These are phyloP conservation scores for Orientallactaga sibirica DNA, from an alignment of 2,797 vertebrate genomes.

Conservation along the genomic window DNA sequence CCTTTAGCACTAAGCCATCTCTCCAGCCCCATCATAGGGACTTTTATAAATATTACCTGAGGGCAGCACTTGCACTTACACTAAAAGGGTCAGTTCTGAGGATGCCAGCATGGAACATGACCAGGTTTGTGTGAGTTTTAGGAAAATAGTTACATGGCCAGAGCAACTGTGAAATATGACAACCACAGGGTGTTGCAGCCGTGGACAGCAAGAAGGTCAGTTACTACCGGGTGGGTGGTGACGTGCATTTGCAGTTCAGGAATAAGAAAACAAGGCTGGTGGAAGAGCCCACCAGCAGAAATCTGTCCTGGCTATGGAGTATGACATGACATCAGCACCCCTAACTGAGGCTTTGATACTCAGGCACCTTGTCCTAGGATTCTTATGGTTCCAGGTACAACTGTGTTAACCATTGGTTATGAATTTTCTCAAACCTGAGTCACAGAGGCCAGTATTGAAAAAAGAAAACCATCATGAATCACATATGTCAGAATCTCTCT, in stretches of 20 bases:
- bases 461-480: background rate
- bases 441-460: background rate
- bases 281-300: background rate
- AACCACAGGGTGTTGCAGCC: too few species aligned
- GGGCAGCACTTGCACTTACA: background rate
- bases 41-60: background rate
- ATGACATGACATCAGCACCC: background rate
- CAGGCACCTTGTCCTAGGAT: background rate
- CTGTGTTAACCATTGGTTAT: background rate
- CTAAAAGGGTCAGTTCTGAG: background rate
- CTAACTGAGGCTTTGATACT: background rate
- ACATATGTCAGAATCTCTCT: background rate
- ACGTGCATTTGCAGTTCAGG: background rate
- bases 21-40: too few species aligned
- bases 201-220: background rate
- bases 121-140: background rate
- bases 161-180: background rate
- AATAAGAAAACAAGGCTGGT: background rate
- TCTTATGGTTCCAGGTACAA: background rate
- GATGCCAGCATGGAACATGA: background rate
- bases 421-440: background rate
- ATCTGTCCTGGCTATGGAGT: background rate
- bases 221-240: too few species aligned
- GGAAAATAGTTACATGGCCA: background rate
- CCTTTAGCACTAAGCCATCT: too few species aligned